These are phyloP conservation scores for Craniophora ligustri DNA, from an alignment of 2,888 invertebrate species.

Conservation along the genomic window DNA sequence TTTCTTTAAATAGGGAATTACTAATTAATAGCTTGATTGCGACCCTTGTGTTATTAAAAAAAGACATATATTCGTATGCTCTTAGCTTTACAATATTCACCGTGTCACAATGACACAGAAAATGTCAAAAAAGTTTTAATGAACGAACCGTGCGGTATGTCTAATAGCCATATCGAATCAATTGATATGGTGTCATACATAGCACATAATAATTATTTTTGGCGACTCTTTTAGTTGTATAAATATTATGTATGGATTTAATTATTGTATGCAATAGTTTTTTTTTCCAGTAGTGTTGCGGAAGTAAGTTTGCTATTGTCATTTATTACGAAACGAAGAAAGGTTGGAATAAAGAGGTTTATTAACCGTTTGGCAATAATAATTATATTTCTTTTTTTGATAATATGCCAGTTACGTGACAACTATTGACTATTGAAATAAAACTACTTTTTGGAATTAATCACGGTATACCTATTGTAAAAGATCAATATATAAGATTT, in stretches of 20 bases:
- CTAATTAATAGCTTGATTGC: too few relatives aligned
- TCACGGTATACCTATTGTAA: too few relatives aligned
- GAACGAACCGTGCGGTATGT: slow-evolving; percentile 35
- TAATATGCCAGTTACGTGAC: too few relatives aligned
- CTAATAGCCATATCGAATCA: slow-evolving; percentile 27
- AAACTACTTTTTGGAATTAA: too few relatives aligned
- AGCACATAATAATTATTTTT: too few relatives aligned
- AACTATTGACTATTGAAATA: too few relatives aligned
- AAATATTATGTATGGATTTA: slow-evolving; percentile 13
- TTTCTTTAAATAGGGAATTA: too few relatives aligned
- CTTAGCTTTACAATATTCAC: not conserved
- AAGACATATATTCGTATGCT: not conserved
- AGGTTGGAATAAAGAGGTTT: not conserved
- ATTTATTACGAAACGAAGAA: not conserved
- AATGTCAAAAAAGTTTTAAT: slow-evolving; percentile 17
- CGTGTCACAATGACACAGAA: slow-evolving; percentile 26
- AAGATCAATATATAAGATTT: too few relatives aligned
- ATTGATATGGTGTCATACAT: slow-evolving; percentile 31
- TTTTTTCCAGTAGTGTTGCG: slow-evolving; percentile 5
- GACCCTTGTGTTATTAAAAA: too few relatives aligned
- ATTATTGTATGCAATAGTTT: slow-evolving; percentile 19
- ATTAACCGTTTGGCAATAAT: too few relatives aligned
- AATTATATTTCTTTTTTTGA: too few relatives aligned
- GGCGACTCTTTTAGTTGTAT: slow-evolving; percentile 20
- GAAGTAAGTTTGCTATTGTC: slow-evolving; percentile 13